These are phyloP conservation scores for Actinia tenebrosa DNA, from an alignment of 64 coral and sea anemone species.

Conservation along the genomic window DNA sequence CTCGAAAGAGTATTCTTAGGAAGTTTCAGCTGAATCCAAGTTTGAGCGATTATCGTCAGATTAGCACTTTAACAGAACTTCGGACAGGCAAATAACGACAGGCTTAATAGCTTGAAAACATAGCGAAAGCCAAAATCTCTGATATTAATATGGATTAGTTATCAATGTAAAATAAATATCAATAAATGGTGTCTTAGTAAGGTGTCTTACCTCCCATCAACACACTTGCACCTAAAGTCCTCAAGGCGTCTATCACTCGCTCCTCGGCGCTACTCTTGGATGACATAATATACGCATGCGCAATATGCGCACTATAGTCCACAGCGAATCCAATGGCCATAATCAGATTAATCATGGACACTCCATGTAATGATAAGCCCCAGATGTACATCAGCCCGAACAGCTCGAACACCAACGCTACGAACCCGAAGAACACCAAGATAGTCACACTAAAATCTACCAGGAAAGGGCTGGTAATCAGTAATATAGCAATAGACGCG, in stretches of 20 bases:
- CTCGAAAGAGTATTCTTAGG: too few relatives aligned
- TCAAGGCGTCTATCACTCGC: constrained; percentile 52
- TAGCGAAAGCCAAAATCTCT: too few relatives aligned
- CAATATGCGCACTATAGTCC: constrained; percentile 78
- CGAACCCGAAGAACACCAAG: constrained; percentile 60
- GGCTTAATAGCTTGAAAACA: too few relatives aligned
- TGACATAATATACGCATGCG: constrained; percentile 75
- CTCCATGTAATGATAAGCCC: constrained; percentile 44
- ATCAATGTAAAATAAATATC: too few relatives aligned
- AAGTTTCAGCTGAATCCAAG: too few relatives aligned
- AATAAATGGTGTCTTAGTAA: too few relatives aligned
- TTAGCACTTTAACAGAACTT: too few relatives aligned
- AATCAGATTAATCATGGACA: constrained; percentile 67
- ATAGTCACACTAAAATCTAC: constrained; percentile 32
- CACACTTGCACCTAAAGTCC: constrained; percentile 72
- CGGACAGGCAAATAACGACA: too few relatives aligned
- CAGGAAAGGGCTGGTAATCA: constrained; percentile 49
- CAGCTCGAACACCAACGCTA: constrained; percentile 57
- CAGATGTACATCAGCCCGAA: constrained; percentile 70
- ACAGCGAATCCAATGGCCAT: constrained; percentile 74
- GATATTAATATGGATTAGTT: too few relatives aligned
- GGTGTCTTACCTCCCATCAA: constrained; percentile 70
- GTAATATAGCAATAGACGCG: constrained; percentile 42
- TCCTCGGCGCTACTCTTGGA: constrained; percentile 35
- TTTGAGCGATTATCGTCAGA: too few relatives aligned